Base-by-base conservation (phyloP, 1,140 invertebrate genomes). In the Chymomyza costata region DNA sequence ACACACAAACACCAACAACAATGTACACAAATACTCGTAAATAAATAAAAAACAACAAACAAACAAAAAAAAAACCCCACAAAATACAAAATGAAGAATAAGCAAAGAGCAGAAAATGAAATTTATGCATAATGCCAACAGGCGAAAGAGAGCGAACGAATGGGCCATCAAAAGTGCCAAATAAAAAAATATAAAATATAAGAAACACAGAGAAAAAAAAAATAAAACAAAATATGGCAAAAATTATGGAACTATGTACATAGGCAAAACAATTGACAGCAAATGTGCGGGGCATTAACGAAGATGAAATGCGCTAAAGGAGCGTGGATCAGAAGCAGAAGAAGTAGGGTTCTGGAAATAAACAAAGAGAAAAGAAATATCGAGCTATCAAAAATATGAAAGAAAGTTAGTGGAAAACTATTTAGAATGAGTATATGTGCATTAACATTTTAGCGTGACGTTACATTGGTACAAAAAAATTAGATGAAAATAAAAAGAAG, bases 31-130 rank as follows among this genome's bases (percentile, higher is more conserved):
- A 19, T 45, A 19, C 53, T 55, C 57, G 58, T 67, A 64, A 71
- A 66, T 78, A 78, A 66, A 71, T 66, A 78, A 34, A 34, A n/a
- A 5, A 34, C 21, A 25, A 25, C 3, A 25, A 66, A 47, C 60
- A 65, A 63, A 70, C 62, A 31, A 14, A 35, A 39, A 39, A 44
- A 16, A 55, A 37, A 30, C 53, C 71, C 66, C 65, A 56, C 66
- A 61, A 74, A 66, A 76, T 78, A 66, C 66, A 73, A 76, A 76
- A 69, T 76, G 70, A 78, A 78, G 71, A 76, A 76, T 76, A 59
- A 69, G 70, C 56, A 45, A 38, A 45, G 64, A 38, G 51, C 34
- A 63, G 65, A 66, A 71, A 80, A 78, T 78, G 66, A 78, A 78
- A 78, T 78, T 78, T 78, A 71, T 78, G 66, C 71, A 78, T 80